Conservation (phyloP, 2,888 invertebrate species). For the Tetragonisca angustula region DNA sequence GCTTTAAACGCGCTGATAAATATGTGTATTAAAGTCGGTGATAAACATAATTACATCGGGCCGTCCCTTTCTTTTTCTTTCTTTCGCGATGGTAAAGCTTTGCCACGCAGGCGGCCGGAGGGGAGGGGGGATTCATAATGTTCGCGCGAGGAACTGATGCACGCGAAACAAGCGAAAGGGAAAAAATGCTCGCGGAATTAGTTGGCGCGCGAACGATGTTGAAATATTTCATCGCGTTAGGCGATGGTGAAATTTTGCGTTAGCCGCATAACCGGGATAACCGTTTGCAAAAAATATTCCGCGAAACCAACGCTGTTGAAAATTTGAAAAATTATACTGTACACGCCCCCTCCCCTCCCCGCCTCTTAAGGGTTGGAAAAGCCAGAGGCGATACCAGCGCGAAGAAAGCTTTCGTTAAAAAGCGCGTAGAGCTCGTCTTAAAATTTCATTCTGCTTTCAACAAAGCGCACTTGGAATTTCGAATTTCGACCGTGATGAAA, state of each 20-base stretch:
- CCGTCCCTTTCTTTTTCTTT: not conserved
- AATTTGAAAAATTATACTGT: slow-evolving; percentile 11
- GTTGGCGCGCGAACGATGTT: slow-evolving; percentile 17
- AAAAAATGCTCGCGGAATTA: slow-evolving; percentile 42
- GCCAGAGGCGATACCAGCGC: not conserved
- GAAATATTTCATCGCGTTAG: slow-evolving; percentile 39
- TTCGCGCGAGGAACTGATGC: slow-evolving; percentile 38
- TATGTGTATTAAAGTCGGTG: slow-evolving; percentile 38
- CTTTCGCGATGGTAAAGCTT: slow-evolving; percentile 10
- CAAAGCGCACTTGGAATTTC: not conserved
- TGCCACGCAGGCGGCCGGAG: not conserved
- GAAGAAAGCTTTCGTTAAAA: not conserved
- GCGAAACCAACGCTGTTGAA: not conserved
- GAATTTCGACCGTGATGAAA: not conserved
- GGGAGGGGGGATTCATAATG: slow-evolving; percentile 22
- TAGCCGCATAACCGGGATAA: not conserved
- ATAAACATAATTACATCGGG: slow-evolving; percentile 40
- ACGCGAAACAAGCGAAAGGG: slow-evolving; percentile 11
- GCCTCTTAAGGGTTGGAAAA: not conserved
- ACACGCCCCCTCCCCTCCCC: no score
- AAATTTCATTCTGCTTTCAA: not conserved
- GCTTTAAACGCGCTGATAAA: slow-evolving; percentile 41
- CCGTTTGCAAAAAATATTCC: slow-evolving; percentile 9
- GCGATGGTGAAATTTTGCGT: slow-evolving; percentile 3
- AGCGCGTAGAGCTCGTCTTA: not conserved